Percentiles rank a stretch among this genome's conserved stretches.
These are phyloP conservation scores for Polyodon spathula DNA, from an alignment of 2,113 vertebrate genomes.

Conservation along the genomic window DNA sequence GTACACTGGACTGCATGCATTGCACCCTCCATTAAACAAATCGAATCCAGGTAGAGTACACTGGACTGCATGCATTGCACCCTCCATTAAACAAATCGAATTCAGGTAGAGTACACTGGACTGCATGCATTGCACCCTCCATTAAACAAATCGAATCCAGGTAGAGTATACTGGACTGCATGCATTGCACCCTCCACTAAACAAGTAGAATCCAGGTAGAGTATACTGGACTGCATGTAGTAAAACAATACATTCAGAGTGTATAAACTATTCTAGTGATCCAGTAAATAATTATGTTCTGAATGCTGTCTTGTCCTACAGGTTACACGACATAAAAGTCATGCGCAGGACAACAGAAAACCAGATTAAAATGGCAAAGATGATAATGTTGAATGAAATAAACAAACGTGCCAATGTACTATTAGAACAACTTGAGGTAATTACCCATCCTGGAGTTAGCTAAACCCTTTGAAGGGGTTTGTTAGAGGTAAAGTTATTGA, in stretches of 20 bases:
- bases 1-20: no score
- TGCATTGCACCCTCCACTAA: no score
- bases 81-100: no score
- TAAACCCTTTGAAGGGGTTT: no score
- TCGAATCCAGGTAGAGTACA: constrained; percentile 52
- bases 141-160: constrained; percentile 62
- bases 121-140: no score
- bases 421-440: constrained; percentile 93
- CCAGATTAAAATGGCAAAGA: constrained; percentile 97
- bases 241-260: not conserved
- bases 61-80: no score
- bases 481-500: no score
- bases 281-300: constrained; percentile 19
- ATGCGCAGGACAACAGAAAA: constrained; percentile 88
- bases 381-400: constrained; percentile 93
- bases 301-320: constrained; percentile 40
- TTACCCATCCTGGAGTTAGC: constrained; percentile 20
- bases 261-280: not conserved
- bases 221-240: not conserved
- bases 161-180: constrained; percentile 28
- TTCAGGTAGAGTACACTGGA: constrained; percentile 43
- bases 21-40: no score
- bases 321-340: constrained; percentile 86
- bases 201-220: constrained; percentile 60
- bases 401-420: constrained; percentile 89